Conservation (phyloP, 1,140 invertebrate genomes). For the Brevipalpus yothersi region DNA sequence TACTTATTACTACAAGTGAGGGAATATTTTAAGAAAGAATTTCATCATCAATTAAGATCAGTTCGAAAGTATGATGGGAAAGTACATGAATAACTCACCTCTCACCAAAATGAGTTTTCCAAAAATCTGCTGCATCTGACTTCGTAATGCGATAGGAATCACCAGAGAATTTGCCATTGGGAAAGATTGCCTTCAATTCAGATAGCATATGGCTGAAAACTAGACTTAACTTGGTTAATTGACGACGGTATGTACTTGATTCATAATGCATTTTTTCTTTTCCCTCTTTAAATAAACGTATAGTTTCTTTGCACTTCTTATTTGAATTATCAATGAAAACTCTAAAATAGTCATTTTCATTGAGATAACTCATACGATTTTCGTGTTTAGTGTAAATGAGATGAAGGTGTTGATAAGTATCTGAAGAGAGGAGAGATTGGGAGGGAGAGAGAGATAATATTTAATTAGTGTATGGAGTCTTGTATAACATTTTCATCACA, state of each 20-base stretch:
- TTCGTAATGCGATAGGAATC: slow-evolving; percentile 97
- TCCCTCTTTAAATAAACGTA: slow-evolving; percentile 91
- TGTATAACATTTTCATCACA: too few relatives aligned
- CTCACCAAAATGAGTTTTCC: slow-evolving; percentile 84
- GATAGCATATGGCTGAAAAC: slow-evolving; percentile 99
- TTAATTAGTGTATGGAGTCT: background rate
- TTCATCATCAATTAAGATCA: background rate
- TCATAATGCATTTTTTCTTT: slow-evolving; percentile 99
- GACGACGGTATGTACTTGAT: slow-evolving; percentile 73
- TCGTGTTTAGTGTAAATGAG: slow-evolving; percentile 88
- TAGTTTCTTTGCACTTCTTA: slow-evolving; percentile 92
- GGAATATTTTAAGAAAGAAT: background rate
- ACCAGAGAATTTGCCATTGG: slow-evolving; percentile 72
- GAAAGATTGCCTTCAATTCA: slow-evolving; percentile 93
- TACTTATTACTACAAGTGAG: background rate
- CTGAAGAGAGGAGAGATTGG: slow-evolving; percentile 18
- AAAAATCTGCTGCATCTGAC: slow-evolving; percentile 94
- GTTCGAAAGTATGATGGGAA: background rate
- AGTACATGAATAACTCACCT: slow-evolving; percentile 23
- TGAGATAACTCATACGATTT: slow-evolving; percentile 41
- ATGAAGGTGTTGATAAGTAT: slow-evolving; percentile 86
- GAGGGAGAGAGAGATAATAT: background rate
- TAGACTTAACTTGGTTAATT: slow-evolving; percentile 88
- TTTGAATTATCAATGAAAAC: slow-evolving; percentile 95
- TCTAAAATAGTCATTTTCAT: slow-evolving; percentile 80